Percentiles rank a stretch among this genome's conserved stretches.
These are phyloP conservation scores for Gobionotothen gibberifrons DNA, from an alignment of 2,797 vertebrate genomes.

Conservation along the genomic window DNA sequence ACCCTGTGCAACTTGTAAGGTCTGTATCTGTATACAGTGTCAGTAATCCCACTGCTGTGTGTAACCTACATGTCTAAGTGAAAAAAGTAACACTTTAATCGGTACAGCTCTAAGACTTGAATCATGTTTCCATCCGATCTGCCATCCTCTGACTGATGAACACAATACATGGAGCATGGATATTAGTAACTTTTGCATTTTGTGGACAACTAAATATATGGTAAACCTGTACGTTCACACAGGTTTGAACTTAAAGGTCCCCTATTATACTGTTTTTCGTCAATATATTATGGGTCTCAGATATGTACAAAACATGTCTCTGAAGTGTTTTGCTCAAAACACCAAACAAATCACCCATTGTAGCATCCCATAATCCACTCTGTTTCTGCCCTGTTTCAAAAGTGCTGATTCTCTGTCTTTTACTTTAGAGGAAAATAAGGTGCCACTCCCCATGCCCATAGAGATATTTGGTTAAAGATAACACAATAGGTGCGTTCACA, in stretches of 20 bases:
- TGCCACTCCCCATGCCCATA: too few species aligned
- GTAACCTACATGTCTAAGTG: neutral
- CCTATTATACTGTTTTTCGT: too few species aligned
- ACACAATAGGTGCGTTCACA: too few species aligned
- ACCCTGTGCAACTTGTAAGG: neutral
- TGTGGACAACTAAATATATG: neutral
- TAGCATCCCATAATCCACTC: too few species aligned
- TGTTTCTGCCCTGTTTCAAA: too few species aligned
- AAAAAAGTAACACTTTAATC: neutral
- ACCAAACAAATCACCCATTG: too few species aligned
- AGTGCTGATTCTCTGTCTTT: too few species aligned
- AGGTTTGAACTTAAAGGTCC: neutral
- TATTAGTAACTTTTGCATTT: neutral
- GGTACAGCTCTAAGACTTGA: neutral
- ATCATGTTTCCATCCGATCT: neutral
- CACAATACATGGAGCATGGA: neutral
- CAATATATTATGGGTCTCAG: too few species aligned
- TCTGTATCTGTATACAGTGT: conserved; percentile 4
- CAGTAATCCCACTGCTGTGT: neutral
- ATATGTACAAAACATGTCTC: too few species aligned
- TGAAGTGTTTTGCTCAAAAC: too few species aligned
- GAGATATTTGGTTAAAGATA: too few species aligned
- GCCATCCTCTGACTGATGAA: neutral
- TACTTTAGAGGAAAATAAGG: too few species aligned
- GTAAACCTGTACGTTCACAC: neutral